These are phyloP conservation scores for Virgularia gustaviana DNA, from an alignment of 92 coral and sea anemone genomes.

Conservation along the genomic window DNA sequence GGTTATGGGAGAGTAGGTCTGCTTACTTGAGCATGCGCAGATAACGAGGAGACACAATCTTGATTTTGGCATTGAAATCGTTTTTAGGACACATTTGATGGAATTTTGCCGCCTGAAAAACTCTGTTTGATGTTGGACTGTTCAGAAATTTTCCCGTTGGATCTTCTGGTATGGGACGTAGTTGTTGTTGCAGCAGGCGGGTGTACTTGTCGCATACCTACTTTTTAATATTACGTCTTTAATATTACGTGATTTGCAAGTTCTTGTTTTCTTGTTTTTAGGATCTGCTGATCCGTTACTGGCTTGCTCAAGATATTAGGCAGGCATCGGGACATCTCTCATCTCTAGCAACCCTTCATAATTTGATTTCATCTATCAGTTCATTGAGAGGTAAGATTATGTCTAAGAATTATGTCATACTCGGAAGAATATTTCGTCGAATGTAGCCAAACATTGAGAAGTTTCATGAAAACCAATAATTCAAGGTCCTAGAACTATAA, in stretches of 20 bases:
- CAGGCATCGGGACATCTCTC: slow-evolving; percentile 32
- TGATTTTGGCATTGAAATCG: no score
- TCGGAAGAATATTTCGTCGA: no score
- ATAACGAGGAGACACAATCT: no score
- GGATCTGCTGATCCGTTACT: slow-evolving; percentile 71
- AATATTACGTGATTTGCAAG: no score
- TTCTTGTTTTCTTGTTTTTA: slow-evolving; percentile 11
- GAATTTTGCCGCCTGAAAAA: slow-evolving; percentile 56
- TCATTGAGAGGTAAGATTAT: slow-evolving; percentile 75
- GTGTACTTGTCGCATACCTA: no score
- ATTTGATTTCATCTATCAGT: slow-evolving; percentile 72
- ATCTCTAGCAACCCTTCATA: slow-evolving; percentile 56
- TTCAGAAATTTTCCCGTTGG: slow-evolving; percentile 71
- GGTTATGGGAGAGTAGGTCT: no score
- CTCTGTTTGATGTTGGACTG: slow-evolving; percentile 71
- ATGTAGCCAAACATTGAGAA: no score
- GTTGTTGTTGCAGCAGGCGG: no score
- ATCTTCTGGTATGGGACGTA: slow-evolving; percentile 83
- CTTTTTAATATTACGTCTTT: no score
- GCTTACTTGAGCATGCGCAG: no score
- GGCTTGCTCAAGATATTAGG: slow-evolving; percentile 55
- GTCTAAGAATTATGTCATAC: no score
- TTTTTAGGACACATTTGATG: slow-evolving; percentile 62
- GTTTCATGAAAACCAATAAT: background rate
- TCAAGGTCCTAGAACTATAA: background rate